A percentile compares a stretch with the other conserved stretches of the same genome.
Evolutionary conservation across 2,888 invertebrate genomes (phyloP).

Genomic region (Noctua janthina): DNA sequence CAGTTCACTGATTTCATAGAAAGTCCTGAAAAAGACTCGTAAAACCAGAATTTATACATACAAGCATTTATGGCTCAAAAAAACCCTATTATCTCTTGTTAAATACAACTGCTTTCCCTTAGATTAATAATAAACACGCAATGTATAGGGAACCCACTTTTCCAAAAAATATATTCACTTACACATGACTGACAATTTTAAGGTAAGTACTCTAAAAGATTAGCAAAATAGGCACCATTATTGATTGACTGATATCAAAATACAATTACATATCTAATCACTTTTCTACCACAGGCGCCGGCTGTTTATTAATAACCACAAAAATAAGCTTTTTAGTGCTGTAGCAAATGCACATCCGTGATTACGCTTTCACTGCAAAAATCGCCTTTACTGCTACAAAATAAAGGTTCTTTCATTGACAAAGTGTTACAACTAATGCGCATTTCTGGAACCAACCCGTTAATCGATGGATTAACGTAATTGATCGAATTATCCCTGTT

Average conservation of each 20-base stretch:
- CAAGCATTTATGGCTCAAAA: background rate
- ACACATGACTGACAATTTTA: background rate
- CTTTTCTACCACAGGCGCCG: background rate
- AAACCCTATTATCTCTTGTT: background rate
- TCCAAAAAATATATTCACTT: background rate
- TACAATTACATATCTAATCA: constrained; percentile 9
- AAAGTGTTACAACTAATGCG: background rate
- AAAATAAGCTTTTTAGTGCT: background rate
- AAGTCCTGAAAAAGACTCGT: background rate
- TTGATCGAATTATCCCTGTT: constrained; percentile 10
- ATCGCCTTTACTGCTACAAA: background rate
- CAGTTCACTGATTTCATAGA: no score
- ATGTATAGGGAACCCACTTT: accelerated
- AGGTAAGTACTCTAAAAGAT: background rate
- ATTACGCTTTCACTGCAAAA: background rate
- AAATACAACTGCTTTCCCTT: background rate
- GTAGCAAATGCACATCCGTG: background rate
- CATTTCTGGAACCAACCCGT: background rate
- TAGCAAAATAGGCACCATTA: background rate
- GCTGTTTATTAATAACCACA: background rate
- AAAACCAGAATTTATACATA: background rate
- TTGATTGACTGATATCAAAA: background rate
- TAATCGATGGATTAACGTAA: constrained; percentile 18
- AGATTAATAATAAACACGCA: background rate
- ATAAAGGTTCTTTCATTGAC: background rate